phyloP scores from a whole-genome alignment of 2,113 vertebrate genomes.

The Corythoichthys intestinalis region DNA sequence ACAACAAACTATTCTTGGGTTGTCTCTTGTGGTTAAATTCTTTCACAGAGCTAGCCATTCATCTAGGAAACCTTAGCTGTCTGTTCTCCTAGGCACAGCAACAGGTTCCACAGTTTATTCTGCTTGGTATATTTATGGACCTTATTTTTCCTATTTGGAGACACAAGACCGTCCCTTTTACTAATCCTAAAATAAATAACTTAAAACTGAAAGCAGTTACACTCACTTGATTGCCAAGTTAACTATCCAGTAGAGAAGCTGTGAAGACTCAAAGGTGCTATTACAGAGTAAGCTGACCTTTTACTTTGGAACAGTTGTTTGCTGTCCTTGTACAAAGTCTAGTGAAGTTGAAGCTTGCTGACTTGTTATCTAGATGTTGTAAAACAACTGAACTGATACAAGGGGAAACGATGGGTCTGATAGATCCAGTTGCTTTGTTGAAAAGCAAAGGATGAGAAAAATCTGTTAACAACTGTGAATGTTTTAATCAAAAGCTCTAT shows the following conservation, averaged over 20 bases:
- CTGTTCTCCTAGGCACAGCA: constrained; percentile 33
- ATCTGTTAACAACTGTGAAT: neutral
- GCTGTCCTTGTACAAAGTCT: constrained; percentile 50
- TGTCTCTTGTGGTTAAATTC: constrained; percentile 30
- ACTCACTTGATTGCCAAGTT: constrained; percentile 1
- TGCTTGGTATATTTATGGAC: constrained; percentile 45
- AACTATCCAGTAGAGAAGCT: neutral
- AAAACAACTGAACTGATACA: constrained; percentile 47
- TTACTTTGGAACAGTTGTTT: constrained; percentile 15
- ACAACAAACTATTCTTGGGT: constrained; percentile 51
- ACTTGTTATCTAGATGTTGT: constrained; percentile 70
- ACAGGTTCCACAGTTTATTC: constrained; percentile 47
- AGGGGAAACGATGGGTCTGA: constrained; percentile 28
- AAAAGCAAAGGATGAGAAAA: neutral
- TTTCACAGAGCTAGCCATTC: constrained; percentile 58
- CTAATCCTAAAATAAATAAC: constrained; percentile 34
- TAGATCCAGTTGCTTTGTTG: constrained; percentile 38
- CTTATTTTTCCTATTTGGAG: constrained; percentile 46
- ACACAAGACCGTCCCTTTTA: constrained; percentile 37
- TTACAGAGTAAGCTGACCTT: neutral
- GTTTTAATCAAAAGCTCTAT: neutral
- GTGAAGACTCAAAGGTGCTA: neutral
- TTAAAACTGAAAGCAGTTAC: constrained; percentile 1
- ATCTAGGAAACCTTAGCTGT: constrained; percentile 54
- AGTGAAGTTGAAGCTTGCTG: constrained; percentile 48